Conservation (phyloP, 92 coral and sea anemone species). For the Zoanthus gigantus region DNA sequence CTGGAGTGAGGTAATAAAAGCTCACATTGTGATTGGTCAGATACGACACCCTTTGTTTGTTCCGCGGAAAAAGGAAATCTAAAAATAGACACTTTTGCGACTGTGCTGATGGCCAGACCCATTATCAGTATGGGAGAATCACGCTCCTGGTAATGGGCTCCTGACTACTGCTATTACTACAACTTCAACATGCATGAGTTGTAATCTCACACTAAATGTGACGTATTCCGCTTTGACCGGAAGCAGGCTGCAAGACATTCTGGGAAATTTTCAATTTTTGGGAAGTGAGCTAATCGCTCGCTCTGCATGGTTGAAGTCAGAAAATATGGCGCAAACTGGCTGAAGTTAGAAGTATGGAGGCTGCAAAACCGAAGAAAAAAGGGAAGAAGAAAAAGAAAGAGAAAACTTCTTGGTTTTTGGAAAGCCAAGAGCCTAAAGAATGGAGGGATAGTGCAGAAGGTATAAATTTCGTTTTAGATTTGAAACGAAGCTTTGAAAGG, state of each 20-base stretch:
- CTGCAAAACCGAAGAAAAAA: constrained; percentile 87
- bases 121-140: too few species aligned
- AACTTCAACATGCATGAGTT: too few species aligned
- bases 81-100: too few species aligned
- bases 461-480: background rate
- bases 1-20: too few species aligned
- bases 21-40: too few species aligned
- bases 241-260: constrained; percentile 17
- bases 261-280: constrained; percentile 35
- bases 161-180: too few species aligned
- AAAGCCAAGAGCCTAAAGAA: constrained; percentile 30
- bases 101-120: too few species aligned
- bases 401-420: constrained; percentile 25
- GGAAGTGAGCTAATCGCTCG: background rate
- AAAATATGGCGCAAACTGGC: constrained; percentile 45
- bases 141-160: too few species aligned
- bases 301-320: background rate
- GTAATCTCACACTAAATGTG: background rate
- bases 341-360: constrained; percentile 76
- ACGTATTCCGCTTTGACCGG: constrained; percentile 23
- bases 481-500: background rate
- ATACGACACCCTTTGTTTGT: too few species aligned
- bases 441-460: constrained; percentile 15
- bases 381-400: constrained; percentile 82
- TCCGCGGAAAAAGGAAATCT: too few species aligned